Conservation (phyloP, 2,888 invertebrate species). For the Nomada ferruginata region DNA sequence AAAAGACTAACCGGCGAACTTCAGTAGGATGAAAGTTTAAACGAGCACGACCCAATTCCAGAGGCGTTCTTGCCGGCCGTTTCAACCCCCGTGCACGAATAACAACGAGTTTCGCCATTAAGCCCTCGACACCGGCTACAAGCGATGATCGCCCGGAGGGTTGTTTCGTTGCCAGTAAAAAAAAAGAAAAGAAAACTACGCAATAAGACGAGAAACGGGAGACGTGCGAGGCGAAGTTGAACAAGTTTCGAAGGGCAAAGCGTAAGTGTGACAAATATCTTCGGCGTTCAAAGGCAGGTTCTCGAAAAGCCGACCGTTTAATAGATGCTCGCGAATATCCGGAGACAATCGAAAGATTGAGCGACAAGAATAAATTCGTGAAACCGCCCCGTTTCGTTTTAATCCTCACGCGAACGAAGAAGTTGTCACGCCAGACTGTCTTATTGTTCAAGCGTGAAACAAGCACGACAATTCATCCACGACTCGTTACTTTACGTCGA, state of each 20-base stretch:
- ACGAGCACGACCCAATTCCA: constrained; percentile 63
- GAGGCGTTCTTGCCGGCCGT: constrained; percentile 43
- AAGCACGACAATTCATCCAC: constrained; percentile 3
- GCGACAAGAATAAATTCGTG: background rate
- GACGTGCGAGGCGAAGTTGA: background rate
- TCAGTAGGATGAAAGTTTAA: constrained; percentile 60
- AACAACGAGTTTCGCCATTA: constrained; percentile 65
- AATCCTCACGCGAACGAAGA: no score
- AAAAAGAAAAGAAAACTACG: constrained; percentile 9
- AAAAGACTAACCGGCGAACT: constrained; percentile 63
- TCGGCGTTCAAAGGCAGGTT: background rate
- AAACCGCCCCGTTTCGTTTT: background rate
- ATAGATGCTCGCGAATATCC: background rate
- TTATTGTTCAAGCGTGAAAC: background rate
- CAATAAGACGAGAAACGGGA: constrained; percentile 28
- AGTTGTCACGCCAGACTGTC: background rate
- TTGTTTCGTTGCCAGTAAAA: constrained; percentile 37
- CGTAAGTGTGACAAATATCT: background rate
- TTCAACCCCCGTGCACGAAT: constrained; percentile 56
- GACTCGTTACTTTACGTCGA: constrained; percentile 2
- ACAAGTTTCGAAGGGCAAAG: background rate
- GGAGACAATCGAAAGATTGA: background rate
- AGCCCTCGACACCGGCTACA: constrained; percentile 56
- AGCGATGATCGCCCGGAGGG: constrained; percentile 57
- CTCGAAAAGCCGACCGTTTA: background rate